Evolutionary conservation across 2,888 invertebrate genomes (phyloP).

Genomic region (Papilio protenor): DNA sequence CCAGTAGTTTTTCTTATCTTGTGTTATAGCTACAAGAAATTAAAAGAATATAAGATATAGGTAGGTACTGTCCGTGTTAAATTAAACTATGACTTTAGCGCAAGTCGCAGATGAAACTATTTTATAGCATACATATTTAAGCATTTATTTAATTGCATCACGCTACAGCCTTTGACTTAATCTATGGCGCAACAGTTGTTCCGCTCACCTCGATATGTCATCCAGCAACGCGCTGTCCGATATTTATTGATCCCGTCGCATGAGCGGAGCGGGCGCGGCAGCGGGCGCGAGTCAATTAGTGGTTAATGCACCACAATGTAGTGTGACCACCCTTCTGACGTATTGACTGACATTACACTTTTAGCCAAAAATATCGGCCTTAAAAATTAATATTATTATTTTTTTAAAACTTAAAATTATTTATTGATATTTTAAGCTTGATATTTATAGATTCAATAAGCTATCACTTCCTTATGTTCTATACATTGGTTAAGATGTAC

Average conservation of each 20-base stretch:
- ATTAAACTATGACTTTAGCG: too few species aligned
- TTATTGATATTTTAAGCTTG: background rate
- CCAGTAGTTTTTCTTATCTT: too few species aligned
- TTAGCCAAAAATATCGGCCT: background rate
- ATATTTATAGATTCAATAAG: background rate
- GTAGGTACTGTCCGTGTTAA: too few species aligned
- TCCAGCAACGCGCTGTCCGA: constrained; percentile 56
- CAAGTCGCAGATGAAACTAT: too few species aligned
- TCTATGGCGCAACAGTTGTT: constrained; percentile 63
- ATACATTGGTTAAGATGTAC: background rate
- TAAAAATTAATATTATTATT: background rate
- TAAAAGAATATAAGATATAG: too few species aligned
- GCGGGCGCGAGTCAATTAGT: constrained; percentile 73
- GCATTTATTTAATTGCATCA: background rate
- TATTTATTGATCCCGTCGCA: constrained; percentile 69
- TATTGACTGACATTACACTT: constrained; percentile 54
- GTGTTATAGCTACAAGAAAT: too few species aligned
- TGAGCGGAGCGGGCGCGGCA: constrained; percentile 49
- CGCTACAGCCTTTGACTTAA: constrained; percentile 45
- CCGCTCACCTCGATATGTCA: constrained; percentile 70
- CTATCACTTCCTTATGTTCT: background rate
- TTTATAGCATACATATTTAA: background rate
- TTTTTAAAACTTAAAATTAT: too few species aligned
- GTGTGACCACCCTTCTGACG: constrained; percentile 62
- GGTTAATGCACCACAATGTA: constrained; percentile 50